Evolutionary conservation across 1,140 invertebrate genomes (phyloP).

Genomic region (Lepidotrigona ventralis): DNA sequence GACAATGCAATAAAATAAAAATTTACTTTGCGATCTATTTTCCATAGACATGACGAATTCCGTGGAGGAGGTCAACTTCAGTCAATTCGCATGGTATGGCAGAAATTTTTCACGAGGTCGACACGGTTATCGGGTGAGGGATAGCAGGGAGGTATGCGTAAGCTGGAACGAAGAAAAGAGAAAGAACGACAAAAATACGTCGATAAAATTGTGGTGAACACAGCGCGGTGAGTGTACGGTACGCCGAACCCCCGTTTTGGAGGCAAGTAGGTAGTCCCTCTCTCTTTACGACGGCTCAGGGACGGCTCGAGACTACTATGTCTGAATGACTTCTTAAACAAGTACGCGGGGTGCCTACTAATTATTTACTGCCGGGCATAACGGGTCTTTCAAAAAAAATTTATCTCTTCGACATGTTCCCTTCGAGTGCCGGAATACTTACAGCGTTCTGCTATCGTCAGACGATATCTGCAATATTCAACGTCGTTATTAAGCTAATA

Average conservation of each 20-base stretch:
- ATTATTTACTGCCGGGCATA: slow-evolving; percentile 31
- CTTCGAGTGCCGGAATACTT: not conserved
- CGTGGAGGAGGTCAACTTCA: not conserved
- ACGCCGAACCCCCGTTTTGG: slow-evolving; percentile 58
- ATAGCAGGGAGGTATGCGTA: slow-evolving; percentile 16
- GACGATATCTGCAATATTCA: not conserved
- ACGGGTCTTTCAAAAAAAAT: slow-evolving; percentile 43
- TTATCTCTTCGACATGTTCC: slow-evolving; percentile 9
- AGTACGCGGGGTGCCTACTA: slow-evolving; percentile 34
- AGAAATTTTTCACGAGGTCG: slow-evolving; percentile 35
- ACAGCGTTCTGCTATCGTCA: not conserved
- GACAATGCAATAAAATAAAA: not conserved
- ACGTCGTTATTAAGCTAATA: not conserved
- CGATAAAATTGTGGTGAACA: slow-evolving; percentile 61
- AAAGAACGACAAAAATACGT: slow-evolving; percentile 44
- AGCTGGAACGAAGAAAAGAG: slow-evolving; percentile 3
- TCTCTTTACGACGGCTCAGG: slow-evolving; percentile 54
- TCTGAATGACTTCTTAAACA: slow-evolving; percentile 36
- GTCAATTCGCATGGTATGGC: slow-evolving; percentile 23
- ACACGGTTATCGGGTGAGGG: slow-evolving; percentile 35
- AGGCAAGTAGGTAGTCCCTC: slow-evolving; percentile 58
- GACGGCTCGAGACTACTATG: slow-evolving; percentile 44
- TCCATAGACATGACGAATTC: not conserved
- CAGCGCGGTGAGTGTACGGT: slow-evolving; percentile 64
- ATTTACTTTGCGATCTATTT: not conserved